Percentiles rank a stretch among this genome's conserved stretches.
These are phyloP conservation scores for Zapornia atra DNA, from an alignment of 2,113 vertebrate genomes.

Conservation along the genomic window DNA sequence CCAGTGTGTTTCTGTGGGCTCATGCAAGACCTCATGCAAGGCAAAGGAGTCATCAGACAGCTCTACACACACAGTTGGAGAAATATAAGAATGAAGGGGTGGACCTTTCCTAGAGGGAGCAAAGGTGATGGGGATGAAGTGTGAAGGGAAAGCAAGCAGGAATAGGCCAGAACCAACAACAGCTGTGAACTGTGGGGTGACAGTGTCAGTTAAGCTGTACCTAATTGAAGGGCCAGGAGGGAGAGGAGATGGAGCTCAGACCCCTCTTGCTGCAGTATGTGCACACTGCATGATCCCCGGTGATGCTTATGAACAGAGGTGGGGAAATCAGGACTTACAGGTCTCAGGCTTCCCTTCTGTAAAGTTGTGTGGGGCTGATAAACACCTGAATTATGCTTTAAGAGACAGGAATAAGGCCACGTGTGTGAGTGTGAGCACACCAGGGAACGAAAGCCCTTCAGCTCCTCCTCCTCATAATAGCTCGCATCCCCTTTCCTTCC, in stretches of 20 bases:
- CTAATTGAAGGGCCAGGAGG: background rate
- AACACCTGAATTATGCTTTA: background rate
- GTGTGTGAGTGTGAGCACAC: background rate
- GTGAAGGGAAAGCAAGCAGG: background rate
- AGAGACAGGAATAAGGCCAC: background rate
- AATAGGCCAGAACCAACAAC: background rate
- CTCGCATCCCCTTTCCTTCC: background rate
- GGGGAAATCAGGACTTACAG: background rate
- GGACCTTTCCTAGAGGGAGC: background rate
- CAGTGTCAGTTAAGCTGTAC: background rate
- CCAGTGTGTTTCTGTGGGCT: no score
- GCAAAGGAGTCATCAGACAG: background rate
- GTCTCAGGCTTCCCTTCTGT: background rate
- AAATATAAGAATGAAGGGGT: background rate
- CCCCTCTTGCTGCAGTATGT: background rate
- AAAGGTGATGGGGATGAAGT: background rate
- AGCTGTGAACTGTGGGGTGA: background rate
- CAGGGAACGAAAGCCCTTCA: background rate
- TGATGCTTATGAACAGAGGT: background rate
- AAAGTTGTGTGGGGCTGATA: background rate
- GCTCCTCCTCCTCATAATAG: background rate
- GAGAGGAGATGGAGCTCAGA: background rate
- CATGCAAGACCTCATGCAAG: background rate
- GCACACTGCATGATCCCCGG: background rate
- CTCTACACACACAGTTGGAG: background rate